phyloP scores from a whole-genome alignment of 2,888 invertebrate genomes.

The Cataglyphis albicans region DNA sequence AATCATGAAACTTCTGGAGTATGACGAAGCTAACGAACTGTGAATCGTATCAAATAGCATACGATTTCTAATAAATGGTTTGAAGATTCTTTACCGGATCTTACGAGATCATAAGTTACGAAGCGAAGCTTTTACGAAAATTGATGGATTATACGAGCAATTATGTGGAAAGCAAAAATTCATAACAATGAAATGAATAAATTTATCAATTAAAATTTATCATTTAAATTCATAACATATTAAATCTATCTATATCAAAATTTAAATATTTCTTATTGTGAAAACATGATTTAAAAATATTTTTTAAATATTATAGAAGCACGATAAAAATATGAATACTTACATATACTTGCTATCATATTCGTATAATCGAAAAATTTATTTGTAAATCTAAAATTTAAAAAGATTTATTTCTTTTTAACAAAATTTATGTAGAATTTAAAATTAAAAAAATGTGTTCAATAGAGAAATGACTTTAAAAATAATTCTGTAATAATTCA shows the following conservation, averaged over 20 bases:
- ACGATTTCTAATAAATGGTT: constrained; percentile 76
- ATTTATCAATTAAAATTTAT: not conserved
- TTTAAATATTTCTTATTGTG: not conserved
- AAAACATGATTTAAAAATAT: not conserved
- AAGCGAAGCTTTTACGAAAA: constrained; percentile 17
- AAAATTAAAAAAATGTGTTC: not conserved
- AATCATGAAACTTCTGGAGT: constrained; percentile 77
- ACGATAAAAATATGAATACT: not conserved
- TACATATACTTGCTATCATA: not conserved
- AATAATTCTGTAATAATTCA: not conserved
- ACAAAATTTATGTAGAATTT: not conserved
- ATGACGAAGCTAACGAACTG: constrained; percentile 83
- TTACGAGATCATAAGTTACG: constrained; percentile 36
- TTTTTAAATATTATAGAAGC: not conserved
- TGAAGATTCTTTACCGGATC: constrained; percentile 4
- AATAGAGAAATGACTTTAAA: not conserved
- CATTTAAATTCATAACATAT: not conserved
- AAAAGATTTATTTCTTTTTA: not conserved
- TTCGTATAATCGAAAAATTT: not conserved
- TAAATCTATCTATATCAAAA: not conserved
- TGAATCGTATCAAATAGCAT: constrained; percentile 63
- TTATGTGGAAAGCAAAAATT: constrained; percentile 12
- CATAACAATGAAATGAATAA: constrained; percentile 9
- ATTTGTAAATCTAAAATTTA: not conserved
- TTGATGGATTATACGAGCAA: constrained; percentile 15